Evolutionary conservation across 1,140 invertebrate genomes (phyloP), one percentile per base, ranked within the genome.

Genomic region (Papilio machaon): DNA sequence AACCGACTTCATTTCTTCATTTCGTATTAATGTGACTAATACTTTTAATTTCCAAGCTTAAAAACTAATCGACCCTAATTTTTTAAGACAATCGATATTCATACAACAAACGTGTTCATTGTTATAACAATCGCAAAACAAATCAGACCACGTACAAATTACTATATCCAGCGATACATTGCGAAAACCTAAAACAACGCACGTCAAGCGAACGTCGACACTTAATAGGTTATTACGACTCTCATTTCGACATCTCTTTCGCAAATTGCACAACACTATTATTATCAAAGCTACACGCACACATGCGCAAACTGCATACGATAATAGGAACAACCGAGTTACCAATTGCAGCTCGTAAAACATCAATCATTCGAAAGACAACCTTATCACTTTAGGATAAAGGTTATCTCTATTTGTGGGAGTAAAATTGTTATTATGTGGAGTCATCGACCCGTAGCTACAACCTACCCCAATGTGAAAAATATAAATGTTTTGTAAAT

Each of bases 381-480:
- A 80, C 87, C 76, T 78, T 90, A 85, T 82, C 13, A 30, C 1
- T 2, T 79, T 81, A 75, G 76, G 75, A 81, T 85, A 73, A 30
- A 84, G 70, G 49, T 81, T 84, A 81, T 38, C 13, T 23, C 0
- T 79, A 49, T 58, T 46, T 83, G 43, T 58, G 78, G 15, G n/a
- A 81, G 5, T 81, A 82, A 70, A 38, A 73, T 80, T 76, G 49
- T 54, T 46, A 81, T 79, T 49, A 85, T 52, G 87, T 84, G 87
- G 82, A 92, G 91, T 92, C 92, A 89, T 90, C 88, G 92, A 94
- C 91, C 92, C 89, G 90, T 89, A 89, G 87, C 88, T 85, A 74
- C 86, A 91, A 90, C 92, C 92, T 93, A 92, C 91, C 92, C 90
- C 92, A 93, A 93, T 91, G 84, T 85, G 87, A 93, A 93, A 93